Base-by-base conservation (phyloP, 1,140 invertebrate species). In the Euborellia annulipes region DNA sequence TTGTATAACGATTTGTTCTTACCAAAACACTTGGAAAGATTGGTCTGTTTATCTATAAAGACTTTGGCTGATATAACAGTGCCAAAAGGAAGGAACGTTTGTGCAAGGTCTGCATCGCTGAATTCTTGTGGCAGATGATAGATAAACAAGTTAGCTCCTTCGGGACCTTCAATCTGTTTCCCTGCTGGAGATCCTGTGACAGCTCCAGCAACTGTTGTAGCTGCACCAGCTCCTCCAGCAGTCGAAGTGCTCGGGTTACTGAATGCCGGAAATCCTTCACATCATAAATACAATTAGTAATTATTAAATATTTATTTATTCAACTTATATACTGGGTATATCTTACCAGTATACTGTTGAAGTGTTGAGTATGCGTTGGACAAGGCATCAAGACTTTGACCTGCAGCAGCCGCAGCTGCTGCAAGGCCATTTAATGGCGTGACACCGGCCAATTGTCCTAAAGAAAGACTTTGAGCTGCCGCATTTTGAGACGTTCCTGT, bases 91-190 rank as follows among this genome's bases (percentile, higher is more conserved):
- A 87, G 70, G 70, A 98, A 98, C 54, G 87, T 93, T 46, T 87
- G 80, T 54, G 86, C 85, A 47, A 98, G 76, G 67, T 98, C 92
- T 41, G 78, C 79, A 66, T 98, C 95, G 44, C 79, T 85, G 67
- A 95, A 97, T 66, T 98, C 93, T 62, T 95, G 90, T 23, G 95
- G 93, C 55, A 98, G 73, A 69, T 98, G 94, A 64, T 98, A 98
- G 55, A 98, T 98, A 67, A 98, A 98, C 52, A 98, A 76, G 70
- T 98, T 98, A 52, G 88, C 87, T 50, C 93, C 92, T 60, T 97
- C 92, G 21, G 94, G 92, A 60, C 93, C 86, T 73, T 90, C 82
- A 59, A 90, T 78, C 65, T 90, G 85, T 61, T 86, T 86, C 46
- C 79, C 79, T 36, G 79, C 75, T 14, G 60, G 46, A 73, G 70